Percentiles rank a stretch among this genome's conserved stretches.
phyloP scores from a whole-genome alignment of 2,113 vertebrate genomes.

The Origma solitaria region DNA sequence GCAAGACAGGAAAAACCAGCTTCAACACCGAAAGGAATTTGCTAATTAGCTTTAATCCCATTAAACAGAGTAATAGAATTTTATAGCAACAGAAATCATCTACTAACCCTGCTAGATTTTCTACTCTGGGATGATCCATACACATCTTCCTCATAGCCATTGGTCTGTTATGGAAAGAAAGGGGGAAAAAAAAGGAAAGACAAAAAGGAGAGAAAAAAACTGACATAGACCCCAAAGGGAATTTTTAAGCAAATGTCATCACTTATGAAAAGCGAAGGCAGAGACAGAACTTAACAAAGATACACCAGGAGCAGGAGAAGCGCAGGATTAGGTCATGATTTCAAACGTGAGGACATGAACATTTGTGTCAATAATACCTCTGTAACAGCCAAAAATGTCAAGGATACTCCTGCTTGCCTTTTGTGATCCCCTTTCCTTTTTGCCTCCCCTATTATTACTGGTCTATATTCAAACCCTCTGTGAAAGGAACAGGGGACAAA shows the following conservation, averaged over 20 bases:
- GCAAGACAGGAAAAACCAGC: conserved; percentile 26
- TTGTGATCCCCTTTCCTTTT: neutral
- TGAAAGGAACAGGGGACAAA: neutral
- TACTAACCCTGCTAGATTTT: conserved; percentile 88
- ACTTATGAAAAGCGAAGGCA: neutral
- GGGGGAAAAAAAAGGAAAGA: neutral
- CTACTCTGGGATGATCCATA: conserved; percentile 69
- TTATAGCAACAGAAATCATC: neutral
- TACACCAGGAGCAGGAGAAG: neutral
- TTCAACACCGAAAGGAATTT: neutral
- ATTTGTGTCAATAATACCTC: neutral
- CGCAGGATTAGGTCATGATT: neutral
- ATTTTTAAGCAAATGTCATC: neutral
- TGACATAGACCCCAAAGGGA: neutral
- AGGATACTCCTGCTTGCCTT: neutral
- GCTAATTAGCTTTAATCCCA: conserved; percentile 32
- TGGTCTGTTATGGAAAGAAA: conserved; percentile 73
- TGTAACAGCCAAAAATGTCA: conserved; percentile 5
- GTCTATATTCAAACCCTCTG: neutral
- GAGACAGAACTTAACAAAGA: neutral
- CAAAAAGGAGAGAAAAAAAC: neutral
- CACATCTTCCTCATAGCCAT: conserved; percentile 78
- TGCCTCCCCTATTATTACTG: neutral
- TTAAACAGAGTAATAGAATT: neutral
- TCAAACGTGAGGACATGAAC: neutral